Evolutionary conservation across 2,797 vertebrate genomes (phyloP).

Genomic region (Notoglanidium macrostoma): DNA sequence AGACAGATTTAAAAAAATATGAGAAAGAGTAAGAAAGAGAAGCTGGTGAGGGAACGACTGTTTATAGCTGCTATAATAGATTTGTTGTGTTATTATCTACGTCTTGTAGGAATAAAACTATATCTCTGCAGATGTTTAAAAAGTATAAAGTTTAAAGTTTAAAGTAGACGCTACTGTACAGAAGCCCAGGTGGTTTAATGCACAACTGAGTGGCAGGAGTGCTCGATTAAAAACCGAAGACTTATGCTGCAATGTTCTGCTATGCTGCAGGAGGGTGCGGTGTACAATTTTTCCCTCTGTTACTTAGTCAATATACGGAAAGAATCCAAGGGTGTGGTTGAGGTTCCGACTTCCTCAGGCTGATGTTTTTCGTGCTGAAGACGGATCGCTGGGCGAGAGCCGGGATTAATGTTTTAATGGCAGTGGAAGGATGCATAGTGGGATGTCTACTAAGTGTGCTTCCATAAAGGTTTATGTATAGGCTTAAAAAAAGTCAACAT

Average conservation of each 20-base stretch:
- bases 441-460: neutral
- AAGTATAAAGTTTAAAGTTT: conserved; percentile 1
- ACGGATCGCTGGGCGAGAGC: neutral
- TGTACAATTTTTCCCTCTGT: conserved; percentile 19
- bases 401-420: neutral
- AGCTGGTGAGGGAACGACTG: neutral
- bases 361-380: conserved; percentile 38
- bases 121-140: neutral
- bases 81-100: neutral
- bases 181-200: neutral
- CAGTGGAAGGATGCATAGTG: neutral
- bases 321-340: conserved; percentile 44
- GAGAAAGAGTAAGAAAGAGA: neutral
- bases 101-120: neutral
- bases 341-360: conserved; percentile 27
- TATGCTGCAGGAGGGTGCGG: conserved; percentile 1
- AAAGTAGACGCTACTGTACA: neutral
- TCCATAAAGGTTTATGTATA: neutral
- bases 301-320: conserved; percentile 26
- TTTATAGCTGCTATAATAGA: neutral
- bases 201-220: neutral
- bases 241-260: conserved; percentile 2
- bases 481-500: neutral
- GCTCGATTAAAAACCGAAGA: neutral
- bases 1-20: neutral